Evolutionary conservation across 2,113 vertebrate species (phyloP).

Genomic region (Crocuta crocuta): DNA sequence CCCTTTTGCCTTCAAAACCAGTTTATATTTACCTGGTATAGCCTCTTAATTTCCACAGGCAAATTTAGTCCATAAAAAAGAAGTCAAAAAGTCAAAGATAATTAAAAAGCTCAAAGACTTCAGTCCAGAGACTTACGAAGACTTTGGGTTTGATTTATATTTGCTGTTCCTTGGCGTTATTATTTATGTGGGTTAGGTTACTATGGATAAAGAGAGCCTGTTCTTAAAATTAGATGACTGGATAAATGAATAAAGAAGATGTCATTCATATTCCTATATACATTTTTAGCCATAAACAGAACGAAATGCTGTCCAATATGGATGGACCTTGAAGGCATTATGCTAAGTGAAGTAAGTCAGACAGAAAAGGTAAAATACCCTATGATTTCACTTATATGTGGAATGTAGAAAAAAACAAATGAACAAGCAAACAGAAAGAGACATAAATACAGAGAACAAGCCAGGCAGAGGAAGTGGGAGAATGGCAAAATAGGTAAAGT

Average conservation of each 20-base stretch:
- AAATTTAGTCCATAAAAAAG: conserved; percentile 1
- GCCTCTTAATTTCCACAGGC: not conserved
- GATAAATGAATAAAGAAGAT: not conserved
- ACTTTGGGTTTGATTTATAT: not conserved
- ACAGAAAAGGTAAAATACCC: not conserved
- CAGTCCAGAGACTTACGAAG: not conserved
- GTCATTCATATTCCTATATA: not conserved
- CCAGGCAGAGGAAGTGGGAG: not conserved
- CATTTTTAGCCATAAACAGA: not conserved
- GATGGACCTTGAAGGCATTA: not conserved
- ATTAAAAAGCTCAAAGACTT: not conserved
- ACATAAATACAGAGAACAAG: not conserved
- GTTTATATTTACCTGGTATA: not conserved
- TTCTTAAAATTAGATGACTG: conserved; percentile 4
- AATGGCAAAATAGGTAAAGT: not conserved
- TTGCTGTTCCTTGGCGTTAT: not conserved
- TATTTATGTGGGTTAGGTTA: not conserved
- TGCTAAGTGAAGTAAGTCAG: not conserved
- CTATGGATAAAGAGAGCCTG: not conserved
- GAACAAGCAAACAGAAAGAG: not conserved
- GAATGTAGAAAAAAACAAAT: not conserved
- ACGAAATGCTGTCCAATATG: not conserved
- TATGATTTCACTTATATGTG: not conserved
- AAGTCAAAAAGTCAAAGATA: not conserved
- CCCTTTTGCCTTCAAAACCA: not conserved